Conservation (phyloP, 2,888 invertebrate genomes). For the Aelia acuminata region DNA sequence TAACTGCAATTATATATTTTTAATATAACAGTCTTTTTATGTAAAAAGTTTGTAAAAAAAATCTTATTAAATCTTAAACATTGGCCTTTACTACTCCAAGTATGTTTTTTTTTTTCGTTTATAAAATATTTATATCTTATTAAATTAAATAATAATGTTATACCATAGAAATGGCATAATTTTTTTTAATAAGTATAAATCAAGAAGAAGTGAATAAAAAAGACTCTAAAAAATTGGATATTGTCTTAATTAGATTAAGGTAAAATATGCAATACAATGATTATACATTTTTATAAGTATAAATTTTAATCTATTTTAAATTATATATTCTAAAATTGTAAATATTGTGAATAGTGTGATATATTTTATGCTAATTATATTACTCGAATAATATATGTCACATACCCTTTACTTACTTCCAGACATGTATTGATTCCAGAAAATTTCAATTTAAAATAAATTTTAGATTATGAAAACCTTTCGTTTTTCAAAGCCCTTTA, state of each 20-base stretch:
- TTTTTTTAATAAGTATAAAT: background rate
- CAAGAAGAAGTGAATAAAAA: background rate
- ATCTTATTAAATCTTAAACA: constrained; percentile 35
- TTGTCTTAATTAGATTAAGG: constrained; percentile 37
- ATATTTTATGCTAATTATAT: constrained; percentile 56
- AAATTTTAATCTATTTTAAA: constrained; percentile 53
- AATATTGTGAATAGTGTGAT: constrained; percentile 59
- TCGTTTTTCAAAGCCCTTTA: background rate
- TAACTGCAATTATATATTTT: constrained; percentile 48
- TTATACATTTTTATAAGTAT: constrained; percentile 57
- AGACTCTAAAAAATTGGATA: constrained; percentile 47
- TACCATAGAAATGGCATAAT: constrained; percentile 12
- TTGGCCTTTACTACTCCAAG: constrained; percentile 48
- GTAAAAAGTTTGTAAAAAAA: constrained; percentile 37
- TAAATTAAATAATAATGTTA: constrained; percentile 14
- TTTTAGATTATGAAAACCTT: constrained; percentile 7
- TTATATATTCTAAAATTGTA: constrained; percentile 52
- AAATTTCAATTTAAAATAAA: constrained; percentile 57
- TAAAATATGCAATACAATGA: constrained; percentile 51
- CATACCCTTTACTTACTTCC: constrained; percentile 59
- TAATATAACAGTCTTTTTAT: constrained; percentile 39
- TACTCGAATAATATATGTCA: constrained; percentile 44
- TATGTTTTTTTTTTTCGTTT: constrained; percentile 34
- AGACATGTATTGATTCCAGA: constrained; percentile 55
- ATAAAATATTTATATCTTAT: constrained; percentile 36